Evolutionary conservation across 1,140 invertebrate genomes (phyloP), one percentile per base, ranked within the genome.

Genomic region (Bombus breviceps): DNA sequence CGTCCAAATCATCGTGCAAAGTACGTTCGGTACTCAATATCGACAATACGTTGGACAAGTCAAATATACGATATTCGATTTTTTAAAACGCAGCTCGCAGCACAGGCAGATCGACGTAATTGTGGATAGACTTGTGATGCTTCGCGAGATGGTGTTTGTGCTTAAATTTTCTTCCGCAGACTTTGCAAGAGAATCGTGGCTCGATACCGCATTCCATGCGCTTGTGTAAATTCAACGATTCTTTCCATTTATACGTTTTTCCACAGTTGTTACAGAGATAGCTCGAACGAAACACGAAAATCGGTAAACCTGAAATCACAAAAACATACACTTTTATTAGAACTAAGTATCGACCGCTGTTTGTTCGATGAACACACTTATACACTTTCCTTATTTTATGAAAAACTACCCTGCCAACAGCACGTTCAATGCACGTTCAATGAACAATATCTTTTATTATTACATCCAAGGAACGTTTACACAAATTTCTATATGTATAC

Each of bases 171-270:
- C 94, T 88, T 3, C 91, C 92, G 91, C 96, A 96, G n/a, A 95
- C 83, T n/a, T 92, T 91, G 90, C 95, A 96, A 22, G 92, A 85
- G 86, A 96, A 96, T 62, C 93, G 92, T 32, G 95, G 95, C 47
- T 94, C 93, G 79, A 94, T 94, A 18, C 94, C 94, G 81, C 95
- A 95, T 64, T 95, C 95, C 85, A 94, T 91, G 13, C 94, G 92
- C 68, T 92, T 92, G 87, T 95, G 95, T 34, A 96, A 96, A 62
- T 95, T 95, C 25, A 97, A 92, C 32, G 96, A 96, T 85, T 95
- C 95, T 81, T 95, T 96, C 91, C 96, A 96, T 37, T 96, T 96
- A 93, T 97, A 97, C 73, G 93, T 92, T 88, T 96, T 96, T 28
- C 96, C 95, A 86, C 97, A 97, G 15, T 94, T 94, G 28, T 95